Percentiles rank a stretch among this genome's conserved stretches.
Conservation (phyloP, 2,888 invertebrate genomes). For the Eupithecia subumbrata region DNA sequence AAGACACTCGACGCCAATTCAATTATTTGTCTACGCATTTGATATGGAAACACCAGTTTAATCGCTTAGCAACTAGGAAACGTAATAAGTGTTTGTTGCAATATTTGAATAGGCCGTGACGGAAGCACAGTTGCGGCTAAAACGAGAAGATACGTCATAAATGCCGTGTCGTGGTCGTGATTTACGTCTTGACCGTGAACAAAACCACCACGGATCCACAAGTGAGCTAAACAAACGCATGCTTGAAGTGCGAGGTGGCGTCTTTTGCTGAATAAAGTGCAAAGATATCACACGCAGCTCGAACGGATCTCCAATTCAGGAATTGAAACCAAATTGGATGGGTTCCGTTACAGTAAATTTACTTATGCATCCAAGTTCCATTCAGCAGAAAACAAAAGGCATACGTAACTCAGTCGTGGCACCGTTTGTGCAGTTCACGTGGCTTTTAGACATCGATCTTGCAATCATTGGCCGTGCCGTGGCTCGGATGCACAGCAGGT, state of each 20-base stretch:
- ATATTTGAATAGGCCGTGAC: conserved; percentile 14
- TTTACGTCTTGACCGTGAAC: conserved; percentile 38
- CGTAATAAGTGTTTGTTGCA: conserved; percentile 32
- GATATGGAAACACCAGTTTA: conserved; percentile 35
- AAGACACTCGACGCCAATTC: conserved; percentile 45
- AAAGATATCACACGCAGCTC: background rate
- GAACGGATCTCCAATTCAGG: background rate
- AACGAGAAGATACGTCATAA: conserved; percentile 34
- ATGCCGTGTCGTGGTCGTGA: conserved; percentile 38
- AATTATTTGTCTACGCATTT: conserved; percentile 44
- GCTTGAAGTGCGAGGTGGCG: background rate
- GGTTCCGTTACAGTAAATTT: background rate
- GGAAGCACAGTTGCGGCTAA: conserved; percentile 10
- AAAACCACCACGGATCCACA: background rate
- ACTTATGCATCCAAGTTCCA: background rate
- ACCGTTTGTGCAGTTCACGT: conserved; percentile 43
- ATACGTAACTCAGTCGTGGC: conserved; percentile 43
- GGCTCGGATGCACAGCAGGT: conserved; percentile 65
- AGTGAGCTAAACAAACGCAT: background rate
- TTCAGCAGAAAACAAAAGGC: conserved; percentile 23
- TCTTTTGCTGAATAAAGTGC: background rate
- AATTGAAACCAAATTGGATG: background rate
- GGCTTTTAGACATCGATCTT: conserved; percentile 55
- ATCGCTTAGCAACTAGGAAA: conserved; percentile 41
- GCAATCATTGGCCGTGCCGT: conserved; percentile 62